Evolutionary conservation across 2,888 invertebrate species (phyloP).

Genomic region (Carpatolechia fugitivella): DNA sequence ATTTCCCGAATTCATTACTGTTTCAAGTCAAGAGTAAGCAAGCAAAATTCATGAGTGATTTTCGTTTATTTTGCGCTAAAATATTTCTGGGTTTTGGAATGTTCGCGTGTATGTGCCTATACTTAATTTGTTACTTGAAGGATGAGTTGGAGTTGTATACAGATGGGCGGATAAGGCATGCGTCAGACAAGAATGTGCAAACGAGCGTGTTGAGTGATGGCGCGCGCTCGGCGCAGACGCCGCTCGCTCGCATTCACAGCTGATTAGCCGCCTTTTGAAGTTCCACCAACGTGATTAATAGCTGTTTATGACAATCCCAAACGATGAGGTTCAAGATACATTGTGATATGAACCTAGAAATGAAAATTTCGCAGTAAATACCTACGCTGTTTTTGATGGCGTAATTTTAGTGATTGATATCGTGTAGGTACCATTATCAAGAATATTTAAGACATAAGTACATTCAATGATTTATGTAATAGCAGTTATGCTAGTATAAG

Average conservation of each 20-base stretch:
- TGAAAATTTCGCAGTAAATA: not conserved
- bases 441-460: too few relatives aligned
- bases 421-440: too few relatives aligned
- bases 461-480: too few relatives aligned
- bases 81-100: not conserved
- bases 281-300: constrained; percentile 54
- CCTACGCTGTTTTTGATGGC: too few relatives aligned
- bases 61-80: too few relatives aligned
- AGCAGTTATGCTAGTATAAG: too few relatives aligned
- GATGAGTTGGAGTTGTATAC: constrained; percentile 34
- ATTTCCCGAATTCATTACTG: too few relatives aligned
- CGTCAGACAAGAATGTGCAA: constrained; percentile 61
- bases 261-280: constrained; percentile 72
- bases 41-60: too few relatives aligned
- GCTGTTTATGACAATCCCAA: constrained; percentile 65
- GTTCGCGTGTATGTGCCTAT: constrained; percentile 11
- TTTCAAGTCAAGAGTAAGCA: too few relatives aligned
- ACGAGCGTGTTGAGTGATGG: constrained; percentile 44
- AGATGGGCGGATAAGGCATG: constrained; percentile 49
- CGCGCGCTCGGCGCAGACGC: constrained; percentile 36
- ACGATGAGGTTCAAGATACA: constrained; percentile 31
- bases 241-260: constrained; percentile 61
- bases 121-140: constrained; percentile 25
- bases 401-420: too few relatives aligned
- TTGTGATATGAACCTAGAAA: not conserved